Base-by-base conservation (phyloP, 2,113 vertebrate species). In the Tragulus kanchil region DNA sequence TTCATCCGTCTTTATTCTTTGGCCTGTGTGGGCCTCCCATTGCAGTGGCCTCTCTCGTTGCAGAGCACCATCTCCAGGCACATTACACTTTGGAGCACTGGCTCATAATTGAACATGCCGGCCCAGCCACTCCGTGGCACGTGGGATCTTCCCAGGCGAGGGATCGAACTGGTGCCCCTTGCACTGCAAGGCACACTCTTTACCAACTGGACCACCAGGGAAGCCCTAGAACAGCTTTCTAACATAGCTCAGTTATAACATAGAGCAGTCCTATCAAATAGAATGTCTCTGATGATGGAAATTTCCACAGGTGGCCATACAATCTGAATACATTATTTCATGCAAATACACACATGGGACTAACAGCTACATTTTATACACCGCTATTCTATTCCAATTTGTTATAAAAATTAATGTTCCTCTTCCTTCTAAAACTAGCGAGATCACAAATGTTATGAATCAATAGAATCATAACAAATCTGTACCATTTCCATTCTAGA, bases 311-410 rank as follows among this genome's bases (percentile, higher is more conserved):
- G 5, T 83, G 23, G 36, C 79, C 67, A 75, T 42, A 85, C 26
- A 73, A 73, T 84, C 78, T 64, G 83, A 69, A 91, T 59, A 45
- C 56, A 71, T 84, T 94, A 78, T 84, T 28, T 50, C 45, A 77
- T 77, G 7, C 28, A 83, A 90, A 77, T 56, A 86, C 28, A 45
- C 36, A 94, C 50, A 85, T 85, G 25, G 31, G 31, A n/a, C 45
- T 87, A 71, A 23, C 77, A 5, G 86, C 52, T 93, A 88, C 42
- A 95, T 84, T 95, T 97, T 42, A 90, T n/a, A 83, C 23, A 90
- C 23, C 23, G 28, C 23, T 26, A 56, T 9, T 71, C 67, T 83
- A 50, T 23, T 81, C 21, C 16, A 77, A 31, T 17, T 56, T 58
- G 31, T 85, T 19, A 31, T 85, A 75, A 86, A 93, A 78, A 88